Evolutionary conservation across 2,888 invertebrate species (phyloP).

Genomic region (Heteropelma amictum): DNA sequence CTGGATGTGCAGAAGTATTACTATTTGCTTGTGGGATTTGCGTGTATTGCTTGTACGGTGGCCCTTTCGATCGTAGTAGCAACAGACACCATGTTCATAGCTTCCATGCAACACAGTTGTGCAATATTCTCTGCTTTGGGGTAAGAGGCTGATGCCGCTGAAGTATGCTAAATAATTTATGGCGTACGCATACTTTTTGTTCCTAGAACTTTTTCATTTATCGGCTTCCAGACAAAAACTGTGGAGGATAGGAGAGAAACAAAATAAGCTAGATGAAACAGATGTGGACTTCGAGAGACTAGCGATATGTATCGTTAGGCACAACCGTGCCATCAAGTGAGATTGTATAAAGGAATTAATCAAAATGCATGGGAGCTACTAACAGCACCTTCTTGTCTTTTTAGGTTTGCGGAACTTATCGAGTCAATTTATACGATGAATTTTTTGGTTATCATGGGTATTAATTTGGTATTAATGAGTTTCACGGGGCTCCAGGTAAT

Average conservation of each 20-base stretch:
- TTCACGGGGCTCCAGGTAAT: constrained; percentile 15
- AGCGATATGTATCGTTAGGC: constrained; percentile 16
- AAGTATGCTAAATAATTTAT: too few relatives aligned
- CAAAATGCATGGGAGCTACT: background rate
- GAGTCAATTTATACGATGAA: constrained; percentile 19
- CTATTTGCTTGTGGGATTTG: background rate
- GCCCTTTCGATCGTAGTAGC: background rate
- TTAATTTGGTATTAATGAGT: constrained; percentile 1
- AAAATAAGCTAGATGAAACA: background rate
- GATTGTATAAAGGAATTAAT: background rate
- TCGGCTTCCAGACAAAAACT: background rate
- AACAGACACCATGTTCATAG: constrained; percentile 8
- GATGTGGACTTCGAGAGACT: background rate
- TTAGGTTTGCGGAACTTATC: constrained; percentile 17
- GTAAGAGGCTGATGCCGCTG: too few relatives aligned
- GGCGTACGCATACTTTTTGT: too few relatives aligned
- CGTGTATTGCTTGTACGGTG: background rate
- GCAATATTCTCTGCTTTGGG: constrained; percentile 30
- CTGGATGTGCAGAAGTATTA: constrained; percentile 22
- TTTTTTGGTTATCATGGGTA: background rate
- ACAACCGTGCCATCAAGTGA: constrained; percentile 33
- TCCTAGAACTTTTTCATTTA: background rate
- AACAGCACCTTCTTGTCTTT: background rate
- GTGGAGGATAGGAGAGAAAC: background rate
- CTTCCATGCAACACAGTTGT: constrained; percentile 11